Evolutionary conservation across 2,888 invertebrate genomes (phyloP).

Genomic region (Bursaphelenchus okinawaensis): DNA sequence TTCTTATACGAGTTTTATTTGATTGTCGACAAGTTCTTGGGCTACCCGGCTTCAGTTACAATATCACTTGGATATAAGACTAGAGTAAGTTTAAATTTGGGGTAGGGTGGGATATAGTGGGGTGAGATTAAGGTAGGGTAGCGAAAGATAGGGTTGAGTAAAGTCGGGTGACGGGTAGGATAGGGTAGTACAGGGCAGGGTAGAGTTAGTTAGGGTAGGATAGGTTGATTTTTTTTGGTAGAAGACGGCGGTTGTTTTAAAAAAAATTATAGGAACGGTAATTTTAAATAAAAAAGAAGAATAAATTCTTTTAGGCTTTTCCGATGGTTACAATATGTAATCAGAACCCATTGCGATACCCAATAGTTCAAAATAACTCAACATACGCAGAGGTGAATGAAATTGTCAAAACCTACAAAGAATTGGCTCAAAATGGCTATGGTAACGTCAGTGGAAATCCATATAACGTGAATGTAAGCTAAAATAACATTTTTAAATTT

Average conservation of each 20-base stretch:
- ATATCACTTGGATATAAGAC: slow-evolving; percentile 7
- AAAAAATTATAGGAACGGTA: neutral
- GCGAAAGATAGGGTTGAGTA: too few species aligned
- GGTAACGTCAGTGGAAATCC: slow-evolving; percentile 10
- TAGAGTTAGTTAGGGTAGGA: neutral
- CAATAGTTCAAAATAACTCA: slow-evolving; percentile 8
- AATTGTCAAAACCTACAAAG: slow-evolving; percentile 14
- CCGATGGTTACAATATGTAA: slow-evolving; percentile 27
- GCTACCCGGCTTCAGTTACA: slow-evolving; percentile 10
- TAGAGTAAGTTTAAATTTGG: slow-evolving; percentile 2
- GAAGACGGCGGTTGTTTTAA: neutral
- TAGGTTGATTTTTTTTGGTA: neutral
- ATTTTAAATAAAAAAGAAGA: neutral
- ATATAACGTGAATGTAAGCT: slow-evolving; percentile 16
- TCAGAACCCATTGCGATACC: slow-evolving; percentile 18
- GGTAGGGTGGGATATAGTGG: too few species aligned
- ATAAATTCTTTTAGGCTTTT: neutral
- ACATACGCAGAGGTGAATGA: slow-evolving; percentile 8
- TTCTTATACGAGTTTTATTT: slow-evolving; percentile 22
- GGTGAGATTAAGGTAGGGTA: too few species aligned
- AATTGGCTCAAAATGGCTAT: slow-evolving; percentile 1
- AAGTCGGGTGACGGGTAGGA: too few species aligned
- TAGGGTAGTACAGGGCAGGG: too few species aligned
- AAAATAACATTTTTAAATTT: too few species aligned
- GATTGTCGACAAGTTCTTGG: slow-evolving; percentile 18